Conservation (phyloP, 2,888 invertebrate genomes). For the Elmis aenea region DNA sequence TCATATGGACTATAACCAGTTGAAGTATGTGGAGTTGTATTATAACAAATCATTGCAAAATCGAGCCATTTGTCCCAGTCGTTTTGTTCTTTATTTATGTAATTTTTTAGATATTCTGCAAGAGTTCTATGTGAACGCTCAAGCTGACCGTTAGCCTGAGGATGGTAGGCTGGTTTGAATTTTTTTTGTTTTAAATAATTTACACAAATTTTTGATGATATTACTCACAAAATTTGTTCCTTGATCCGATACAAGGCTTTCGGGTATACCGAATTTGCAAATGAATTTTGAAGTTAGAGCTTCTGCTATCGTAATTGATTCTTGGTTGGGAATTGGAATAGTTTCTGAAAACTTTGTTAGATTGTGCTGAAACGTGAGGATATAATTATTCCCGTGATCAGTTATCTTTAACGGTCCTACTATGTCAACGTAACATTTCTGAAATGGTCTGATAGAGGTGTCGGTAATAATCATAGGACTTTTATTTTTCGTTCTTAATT, state of each 20-base stretch:
- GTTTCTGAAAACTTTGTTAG: conserved; percentile 30
- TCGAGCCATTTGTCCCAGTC: conserved; percentile 34
- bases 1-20: conserved; percentile 28
- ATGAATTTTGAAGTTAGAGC: conserved; percentile 17
- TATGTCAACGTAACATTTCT: conserved; percentile 3
- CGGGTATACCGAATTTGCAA: conserved; percentile 19
- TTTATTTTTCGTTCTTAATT: background rate
- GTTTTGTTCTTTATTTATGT: conserved; percentile 23
- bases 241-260: conserved; percentile 14
- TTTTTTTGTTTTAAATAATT: conserved; percentile 29
- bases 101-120: conserved; percentile 28
- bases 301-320: conserved; percentile 29
- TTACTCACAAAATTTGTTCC: conserved; percentile 18
- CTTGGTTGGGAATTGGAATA: conserved; percentile 26
- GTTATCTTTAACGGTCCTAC: conserved; percentile 1
- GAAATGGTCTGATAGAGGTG: conserved; percentile 1
- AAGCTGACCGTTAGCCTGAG: conserved; percentile 28
- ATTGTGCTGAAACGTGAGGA: conserved; percentile 31
- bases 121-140: conserved; percentile 33
- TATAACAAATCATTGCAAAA: conserved; percentile 28
- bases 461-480: conserved; percentile 1
- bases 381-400: conserved; percentile 27
- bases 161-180: conserved; percentile 30
- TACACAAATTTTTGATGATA: conserved; percentile 27
- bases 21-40: conserved; percentile 27